Conservation (phyloP, 2,797 vertebrate genomes). For the Xyrichtys novacula region DNA sequence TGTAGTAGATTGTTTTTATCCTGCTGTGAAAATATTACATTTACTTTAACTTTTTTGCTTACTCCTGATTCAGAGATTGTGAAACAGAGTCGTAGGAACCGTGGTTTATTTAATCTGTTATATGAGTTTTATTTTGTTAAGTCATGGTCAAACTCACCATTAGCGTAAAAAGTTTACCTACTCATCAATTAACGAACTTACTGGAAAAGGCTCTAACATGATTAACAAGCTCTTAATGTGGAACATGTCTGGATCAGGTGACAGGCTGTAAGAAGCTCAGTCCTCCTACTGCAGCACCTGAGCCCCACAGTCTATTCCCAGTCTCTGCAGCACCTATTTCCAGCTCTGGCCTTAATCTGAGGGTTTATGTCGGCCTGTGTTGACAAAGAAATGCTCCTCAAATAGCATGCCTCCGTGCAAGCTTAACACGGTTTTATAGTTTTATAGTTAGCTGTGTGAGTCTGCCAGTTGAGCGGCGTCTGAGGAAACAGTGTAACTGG, state of each 20-base stretch:
- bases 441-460: conserved; percentile 20
- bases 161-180: not conserved
- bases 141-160: not conserved
- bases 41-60: too few relatives aligned
- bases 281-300: conserved; percentile 22
- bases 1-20: too few relatives aligned
- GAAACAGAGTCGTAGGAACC: too few relatives aligned
- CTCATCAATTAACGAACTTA: not conserved
- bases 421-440: conserved; percentile 13
- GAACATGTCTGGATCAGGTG: not conserved
- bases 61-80: too few relatives aligned
- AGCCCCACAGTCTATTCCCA: conserved; percentile 26
- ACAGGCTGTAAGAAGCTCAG: not conserved
- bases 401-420: conserved; percentile 45
- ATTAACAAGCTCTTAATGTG: not conserved
- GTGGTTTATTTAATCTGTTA: too few relatives aligned
- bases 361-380: conserved; percentile 24
- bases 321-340: conserved; percentile 42
- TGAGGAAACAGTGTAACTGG: conserved; percentile 25
- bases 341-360: conserved; percentile 58
- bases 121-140: too few relatives aligned
- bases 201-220: not conserved
- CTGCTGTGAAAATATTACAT: too few relatives aligned
- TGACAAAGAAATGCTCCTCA: conserved; percentile 43
- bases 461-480: conserved; percentile 23